Conservation (phyloP, 2,888 invertebrate species). For the Cephus pygmeus region DNA sequence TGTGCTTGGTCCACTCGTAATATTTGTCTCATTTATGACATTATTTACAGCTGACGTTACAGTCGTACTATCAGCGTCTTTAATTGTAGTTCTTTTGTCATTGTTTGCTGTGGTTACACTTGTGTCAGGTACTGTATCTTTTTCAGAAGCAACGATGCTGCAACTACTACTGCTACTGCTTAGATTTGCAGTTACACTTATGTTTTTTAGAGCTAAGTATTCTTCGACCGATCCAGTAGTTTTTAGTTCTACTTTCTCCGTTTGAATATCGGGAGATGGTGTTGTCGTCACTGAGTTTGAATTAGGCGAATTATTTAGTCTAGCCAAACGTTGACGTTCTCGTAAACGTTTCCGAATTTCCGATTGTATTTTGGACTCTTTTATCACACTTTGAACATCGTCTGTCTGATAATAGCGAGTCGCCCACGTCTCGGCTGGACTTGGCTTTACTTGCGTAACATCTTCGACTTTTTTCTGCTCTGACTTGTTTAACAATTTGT, state of each 20-base stretch:
- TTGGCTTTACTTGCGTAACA: not conserved
- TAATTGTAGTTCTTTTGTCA: not conserved
- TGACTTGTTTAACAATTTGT: not conserved
- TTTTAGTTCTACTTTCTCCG: conserved; percentile 29
- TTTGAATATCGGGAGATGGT: conserved; percentile 18
- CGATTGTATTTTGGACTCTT: conserved; percentile 63
- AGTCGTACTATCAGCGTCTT: not conserved
- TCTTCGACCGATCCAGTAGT: conserved; percentile 62
- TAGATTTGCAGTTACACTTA: conserved; percentile 16
- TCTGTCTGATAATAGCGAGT: conserved; percentile 63
- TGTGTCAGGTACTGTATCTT: not conserved
- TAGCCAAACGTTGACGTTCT: conserved; percentile 58
- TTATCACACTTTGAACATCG: conserved; percentile 62
- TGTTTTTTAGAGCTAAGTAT: conserved; percentile 57
- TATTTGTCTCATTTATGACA: not conserved
- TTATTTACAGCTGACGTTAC: not conserved
- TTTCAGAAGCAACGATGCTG: not conserved
- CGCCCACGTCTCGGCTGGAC: conserved; percentile 58
- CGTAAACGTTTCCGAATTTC: conserved; percentile 62
- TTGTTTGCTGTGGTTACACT: not conserved
- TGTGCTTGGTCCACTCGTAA: not conserved
- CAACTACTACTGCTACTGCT: conserved; percentile 11
- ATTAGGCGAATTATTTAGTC: conserved; percentile 51
- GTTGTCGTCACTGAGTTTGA: conserved; percentile 19
- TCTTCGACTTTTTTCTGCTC: not conserved